Conservation (phyloP, 2,113 vertebrate species). For the Bettongia penicillata region DNA sequence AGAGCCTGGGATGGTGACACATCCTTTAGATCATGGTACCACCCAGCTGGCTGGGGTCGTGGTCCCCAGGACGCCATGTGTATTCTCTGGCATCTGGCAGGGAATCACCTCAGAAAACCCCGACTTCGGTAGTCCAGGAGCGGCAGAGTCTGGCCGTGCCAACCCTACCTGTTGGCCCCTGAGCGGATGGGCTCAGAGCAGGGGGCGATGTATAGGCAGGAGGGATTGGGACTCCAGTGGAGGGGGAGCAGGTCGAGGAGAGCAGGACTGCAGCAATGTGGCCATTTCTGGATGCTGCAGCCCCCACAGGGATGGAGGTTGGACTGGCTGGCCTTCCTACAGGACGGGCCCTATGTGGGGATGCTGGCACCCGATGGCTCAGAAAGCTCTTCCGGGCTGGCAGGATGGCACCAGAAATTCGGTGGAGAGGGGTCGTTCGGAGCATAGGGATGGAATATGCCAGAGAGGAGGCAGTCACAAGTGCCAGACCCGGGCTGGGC, state of each 20-base stretch:
- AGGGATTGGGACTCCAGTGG: constrained; percentile 51
- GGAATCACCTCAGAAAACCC: constrained; percentile 89
- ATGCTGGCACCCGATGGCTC: constrained; percentile 78
- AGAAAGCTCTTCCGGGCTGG: constrained; percentile 72
- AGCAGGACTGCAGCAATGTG: constrained; percentile 81
- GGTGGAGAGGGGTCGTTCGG: constrained; percentile 82
- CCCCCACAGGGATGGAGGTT: constrained; percentile 69
- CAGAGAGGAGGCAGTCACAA: constrained; percentile 83
- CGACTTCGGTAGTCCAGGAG: constrained; percentile 92
- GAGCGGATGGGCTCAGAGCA: constrained; percentile 65
- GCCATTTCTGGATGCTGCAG: constrained; percentile 82
- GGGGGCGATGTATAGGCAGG: constrained; percentile 72
- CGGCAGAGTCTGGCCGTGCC: constrained; percentile 83
- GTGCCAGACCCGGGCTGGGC: constrained; percentile 78
- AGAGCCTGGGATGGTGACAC: neutral
- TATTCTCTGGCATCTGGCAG: constrained; percentile 1
- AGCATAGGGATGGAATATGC: constrained; percentile 85
- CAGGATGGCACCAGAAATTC: constrained; percentile 76
- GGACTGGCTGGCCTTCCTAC: constrained; percentile 75
- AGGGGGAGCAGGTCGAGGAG: constrained; percentile 77
- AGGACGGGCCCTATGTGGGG: constrained; percentile 78
- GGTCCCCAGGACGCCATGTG: neutral
- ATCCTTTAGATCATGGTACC: constrained; percentile 45
- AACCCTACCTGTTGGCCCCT: constrained; percentile 80
- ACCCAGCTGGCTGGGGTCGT: neutral